A percentile compares a stretch with the other conserved stretches of the same genome.
Conservation (phyloP, 2,113 vertebrate species). For the Sylvietta virens region DNA sequence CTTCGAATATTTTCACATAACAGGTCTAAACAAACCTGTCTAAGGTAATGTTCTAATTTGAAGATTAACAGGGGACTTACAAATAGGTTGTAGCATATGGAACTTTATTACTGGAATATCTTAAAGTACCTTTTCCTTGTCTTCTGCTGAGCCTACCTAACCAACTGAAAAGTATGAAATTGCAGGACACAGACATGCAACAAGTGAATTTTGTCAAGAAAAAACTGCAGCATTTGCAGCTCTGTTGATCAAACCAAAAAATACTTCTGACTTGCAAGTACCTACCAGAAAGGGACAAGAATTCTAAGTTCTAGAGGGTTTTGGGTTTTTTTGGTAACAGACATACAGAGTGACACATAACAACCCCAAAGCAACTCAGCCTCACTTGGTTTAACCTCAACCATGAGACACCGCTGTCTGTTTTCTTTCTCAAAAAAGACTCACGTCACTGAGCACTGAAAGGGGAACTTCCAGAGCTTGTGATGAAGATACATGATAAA, state of each 20-base stretch:
- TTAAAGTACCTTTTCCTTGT: not conserved
- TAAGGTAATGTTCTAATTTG: not conserved
- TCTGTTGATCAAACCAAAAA: not conserved
- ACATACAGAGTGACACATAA: not conserved
- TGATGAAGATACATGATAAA: slow-evolving; percentile 70
- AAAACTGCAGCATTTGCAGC: not conserved
- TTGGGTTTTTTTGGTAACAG: not conserved
- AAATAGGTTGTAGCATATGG: not conserved
- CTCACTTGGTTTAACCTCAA: slow-evolving; percentile 63
- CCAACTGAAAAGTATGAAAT: not conserved
- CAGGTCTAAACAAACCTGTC: not conserved
- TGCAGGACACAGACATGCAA: not conserved
- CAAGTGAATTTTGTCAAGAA: not conserved
- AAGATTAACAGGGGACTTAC: not conserved
- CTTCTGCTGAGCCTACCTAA: not conserved
- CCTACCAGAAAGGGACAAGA: not conserved
- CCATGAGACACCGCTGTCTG: slow-evolving; percentile 49
- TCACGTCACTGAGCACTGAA: slow-evolving; percentile 63
- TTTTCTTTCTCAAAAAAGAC: slow-evolving; percentile 61
- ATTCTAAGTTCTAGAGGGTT: not conserved
- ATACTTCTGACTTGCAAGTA: not conserved
- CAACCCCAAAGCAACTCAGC: slow-evolving; percentile 40
- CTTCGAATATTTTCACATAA: not conserved
- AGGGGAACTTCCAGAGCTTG: slow-evolving; percentile 73
- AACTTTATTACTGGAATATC: not conserved